Evolutionary conservation across 2,888 invertebrate species (phyloP), one percentile per base, ranked within the genome.

Genomic region (Drosophila nr. fundita): DNA sequence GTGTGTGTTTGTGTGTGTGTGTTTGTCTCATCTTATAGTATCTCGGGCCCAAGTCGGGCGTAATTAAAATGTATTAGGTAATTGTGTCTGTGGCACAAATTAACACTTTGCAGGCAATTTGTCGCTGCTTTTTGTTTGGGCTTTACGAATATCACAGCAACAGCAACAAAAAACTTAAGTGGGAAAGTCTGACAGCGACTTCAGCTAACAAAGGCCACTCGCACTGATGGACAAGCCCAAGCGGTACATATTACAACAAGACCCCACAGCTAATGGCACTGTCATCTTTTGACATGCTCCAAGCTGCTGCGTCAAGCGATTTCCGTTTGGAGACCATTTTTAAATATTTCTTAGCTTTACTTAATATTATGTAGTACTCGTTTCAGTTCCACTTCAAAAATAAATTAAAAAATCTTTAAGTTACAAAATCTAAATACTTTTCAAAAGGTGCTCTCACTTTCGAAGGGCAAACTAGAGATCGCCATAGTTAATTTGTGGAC

Each of bases 11-110:
- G 6, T n/a, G 2, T 11, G n/a, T 21, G 6, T 42, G 21, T 42
- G 36, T 55, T 24, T 38, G 54, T 48, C 69, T 76, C 76, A 86
- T 86, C 78, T 70, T 67, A 50, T 36, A 48, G 62, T 66, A 53
- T 64, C 64, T 61, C 68, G 66, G 48, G 67, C 58, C 66, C 73
- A 77, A 80, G 70, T 76, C 74, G 54, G 66, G 59, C 83, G 74
- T 83, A 84, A 84, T 84, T 84, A 84, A 85, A 85, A 85, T 85
- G 84, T 85, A 87, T 85, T 85, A 89, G 87, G 84, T 85, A 85
- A 85, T 85, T 85, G 84, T 81, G 89, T 89, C 84, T 85, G 87
- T 81, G 84, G 84, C 89, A 89, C 84, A 83, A 85, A 85, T 85
- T 85, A 85, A 89, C 89, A 87, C 89, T 73, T 81, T 75, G 67